Percentiles rank a stretch among this genome's conserved stretches.
phyloP scores from a whole-genome alignment of 2,113 vertebrate genomes.

The Murina feae region DNA sequence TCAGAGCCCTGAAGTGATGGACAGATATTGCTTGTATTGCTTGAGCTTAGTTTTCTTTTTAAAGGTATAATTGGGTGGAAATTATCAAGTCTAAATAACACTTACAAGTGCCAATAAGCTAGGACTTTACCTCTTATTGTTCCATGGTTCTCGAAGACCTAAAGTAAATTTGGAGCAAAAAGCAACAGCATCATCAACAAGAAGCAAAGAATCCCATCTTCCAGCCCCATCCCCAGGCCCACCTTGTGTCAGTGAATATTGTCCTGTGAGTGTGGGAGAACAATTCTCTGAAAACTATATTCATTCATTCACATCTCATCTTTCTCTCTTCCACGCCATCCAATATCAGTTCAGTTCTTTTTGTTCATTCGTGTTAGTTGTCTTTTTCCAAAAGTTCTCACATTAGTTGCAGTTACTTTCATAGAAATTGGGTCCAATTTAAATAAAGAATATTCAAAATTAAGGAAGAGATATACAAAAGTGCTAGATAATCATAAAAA shows the following conservation, averaged over 20 bases:
- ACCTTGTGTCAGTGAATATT: neutral
- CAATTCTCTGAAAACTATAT: neutral
- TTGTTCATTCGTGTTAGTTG: neutral
- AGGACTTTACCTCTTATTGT: neutral
- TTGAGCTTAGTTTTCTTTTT: neutral
- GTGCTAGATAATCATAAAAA: neutral
- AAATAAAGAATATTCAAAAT: neutral
- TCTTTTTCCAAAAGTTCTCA: neutral
- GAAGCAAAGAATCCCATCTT: neutral
- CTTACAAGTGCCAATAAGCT: neutral
- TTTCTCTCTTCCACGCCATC: neutral
- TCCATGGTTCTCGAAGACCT: neutral
- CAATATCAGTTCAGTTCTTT: neutral
- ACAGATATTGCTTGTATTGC: neutral
- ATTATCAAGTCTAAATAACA: neutral
- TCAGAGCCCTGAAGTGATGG: neutral
- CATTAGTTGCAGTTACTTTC: neutral
- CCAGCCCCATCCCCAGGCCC: neutral
- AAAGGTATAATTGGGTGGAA: neutral
- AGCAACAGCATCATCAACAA: neutral
- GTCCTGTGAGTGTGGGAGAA: neutral
- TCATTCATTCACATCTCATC: neutral
- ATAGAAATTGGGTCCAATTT: neutral
- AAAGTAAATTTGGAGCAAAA: neutral
- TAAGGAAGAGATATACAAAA: neutral